Evolutionary conservation across 2,113 vertebrate species (phyloP).

Genomic region (Callionymus lyra): DNA sequence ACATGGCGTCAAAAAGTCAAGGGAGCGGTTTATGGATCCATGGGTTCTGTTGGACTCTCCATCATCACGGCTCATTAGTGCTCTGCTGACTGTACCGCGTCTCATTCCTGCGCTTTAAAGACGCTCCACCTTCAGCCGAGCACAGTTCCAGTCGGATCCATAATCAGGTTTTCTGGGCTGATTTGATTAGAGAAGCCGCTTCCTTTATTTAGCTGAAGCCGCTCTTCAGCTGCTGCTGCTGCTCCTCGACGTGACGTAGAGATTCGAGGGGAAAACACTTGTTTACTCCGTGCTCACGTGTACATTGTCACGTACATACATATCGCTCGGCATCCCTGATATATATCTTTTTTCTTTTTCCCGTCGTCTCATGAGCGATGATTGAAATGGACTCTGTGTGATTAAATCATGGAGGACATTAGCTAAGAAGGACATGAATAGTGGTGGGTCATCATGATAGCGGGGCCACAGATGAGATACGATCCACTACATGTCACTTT

Average conservation of each 20-base stretch:
- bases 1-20: no score
- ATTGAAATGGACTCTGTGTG: constrained; percentile 79
- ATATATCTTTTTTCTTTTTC: neutral
- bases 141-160: constrained; percentile 16
- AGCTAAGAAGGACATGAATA: constrained; percentile 79
- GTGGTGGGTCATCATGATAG: constrained; percentile 64
- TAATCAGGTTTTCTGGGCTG: constrained; percentile 50
- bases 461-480: constrained; percentile 56
- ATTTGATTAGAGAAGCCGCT: constrained; percentile 45
- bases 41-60: no score
- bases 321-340: no score
- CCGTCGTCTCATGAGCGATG: constrained; percentile 29
- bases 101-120: no score
- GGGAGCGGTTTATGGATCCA: no score
- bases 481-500: no score
- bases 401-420: constrained; percentile 82
- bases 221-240: constrained; percentile 36
- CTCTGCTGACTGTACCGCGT: constrained; percentile 15
- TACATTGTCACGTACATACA: no score
- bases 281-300: no score
- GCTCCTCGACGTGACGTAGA: constrained; percentile 53
- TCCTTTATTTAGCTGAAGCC: constrained; percentile 46
- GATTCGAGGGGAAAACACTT: constrained; percentile 47
- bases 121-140: constrained; percentile 25
- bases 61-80: no score